Evolutionary conservation across 64 coral and sea anemone species (phyloP), one percentile per base, ranked within the genome.

Genomic region (Dendronephthya gigantea): DNA sequence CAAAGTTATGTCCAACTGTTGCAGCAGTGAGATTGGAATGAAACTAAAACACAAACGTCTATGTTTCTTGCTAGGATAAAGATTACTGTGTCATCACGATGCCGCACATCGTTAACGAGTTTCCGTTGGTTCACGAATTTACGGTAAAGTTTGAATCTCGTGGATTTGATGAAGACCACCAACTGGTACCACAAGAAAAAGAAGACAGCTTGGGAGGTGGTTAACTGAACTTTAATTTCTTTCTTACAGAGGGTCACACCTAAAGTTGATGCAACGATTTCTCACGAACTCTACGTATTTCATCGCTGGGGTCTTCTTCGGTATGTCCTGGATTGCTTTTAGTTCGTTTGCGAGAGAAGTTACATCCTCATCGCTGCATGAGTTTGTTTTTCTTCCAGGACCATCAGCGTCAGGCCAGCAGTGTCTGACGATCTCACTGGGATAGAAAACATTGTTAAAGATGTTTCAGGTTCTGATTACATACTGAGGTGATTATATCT

Each of bases 51-150:
- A n/a, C n/a, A n/a, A n/a, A n/a, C n/a, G n/a, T 40, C 36, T 81
- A 7, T 58, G 8, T 83, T 51, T 28, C 11, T 48, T 10, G 55
- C 50, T 41, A 98, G 95, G 92, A 93, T 28, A 93, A 91, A 84
- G 92, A 98, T 40, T 98, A 98, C 83, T 98, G 95, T 34, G 82
- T 93, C 15, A 90, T 98, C 0, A 98, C 95, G 50, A 93, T 93
- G 90, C 95, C 95, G 33, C 95, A 98, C 31, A 92, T 93, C 43
- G 95, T 98, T 41, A 86, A 92, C 43, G 95, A 98, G 49, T 98
- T 98, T 25, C 95, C 95, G 4, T 83, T 98, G 36, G 69, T 98
- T 2, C 92, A 98, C 43, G 88, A 92, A 2, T 98, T 98, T 72
- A 85, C 90, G 31, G 95, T 98, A 84, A 81, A 88, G 19, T n/a